Base-by-base conservation (phyloP, 2,888 invertebrate species). In the Lithosia quadra region DNA sequence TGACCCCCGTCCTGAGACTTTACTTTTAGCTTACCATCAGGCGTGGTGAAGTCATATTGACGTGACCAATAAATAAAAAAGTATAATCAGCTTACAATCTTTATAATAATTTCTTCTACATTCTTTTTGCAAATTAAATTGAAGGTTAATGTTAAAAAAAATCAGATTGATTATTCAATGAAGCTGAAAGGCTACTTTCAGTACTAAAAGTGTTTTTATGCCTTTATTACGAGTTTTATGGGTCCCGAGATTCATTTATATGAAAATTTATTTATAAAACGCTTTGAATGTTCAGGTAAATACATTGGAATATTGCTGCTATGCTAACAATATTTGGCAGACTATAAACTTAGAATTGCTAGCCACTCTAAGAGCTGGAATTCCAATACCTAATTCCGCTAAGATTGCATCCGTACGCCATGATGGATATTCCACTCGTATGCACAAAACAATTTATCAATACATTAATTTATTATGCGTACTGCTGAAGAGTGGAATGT, bases 151-250 rank as follows among this genome's bases (percentile, higher is more conserved):
- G 64, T 62, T 74, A 70, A 72, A 59, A 67, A 60, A 82, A 83
- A 84, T 80, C 72, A 76, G 74, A 69, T 65, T 63, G 76, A 80
- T 79, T 73, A 76, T 69, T 67, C 82, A 83, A 36, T 69, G 74
- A 65, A 68, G 74, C 65, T 69, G 75, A 82, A 84, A 78, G 68
- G 75, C 65, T 67, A 70, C 71, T 65, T 72, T 74, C 76, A 39
- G 68, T 39, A 65, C 78, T 73, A 57, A 53, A 53, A 33, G 21
- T 33, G 11, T 63, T 3, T 63, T 28, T 28, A 53, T 5, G 34
- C 21, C 15, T 49, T 62, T 62, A 43, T 13, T 28, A 7, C 36
- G 15, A 22, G 60, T 13, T 62, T 61, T 49, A 62, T 49, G 49
- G 58, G 36, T 43, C 39, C 63, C 71, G 68, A 78, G 71, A 66